A percentile compares a stretch with the other conserved stretches of the same genome.
Evolutionary conservation across 2,797 vertebrate species (phyloP).

Genomic region (Miichthys miiuy): DNA sequence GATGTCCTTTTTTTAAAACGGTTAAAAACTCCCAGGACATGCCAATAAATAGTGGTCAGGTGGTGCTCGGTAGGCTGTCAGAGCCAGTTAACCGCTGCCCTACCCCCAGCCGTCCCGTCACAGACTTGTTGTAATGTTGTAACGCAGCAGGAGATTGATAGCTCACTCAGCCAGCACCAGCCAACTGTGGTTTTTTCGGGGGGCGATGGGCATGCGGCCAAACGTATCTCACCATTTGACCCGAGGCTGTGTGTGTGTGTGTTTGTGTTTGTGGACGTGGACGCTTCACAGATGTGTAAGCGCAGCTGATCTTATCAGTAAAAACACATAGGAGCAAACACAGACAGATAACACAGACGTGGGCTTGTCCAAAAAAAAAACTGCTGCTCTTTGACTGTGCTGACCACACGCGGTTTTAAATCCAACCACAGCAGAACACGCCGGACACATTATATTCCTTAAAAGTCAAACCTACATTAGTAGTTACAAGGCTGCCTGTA

Average conservation of each 20-base stretch:
- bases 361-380: slow-evolving; percentile 7
- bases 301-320: slow-evolving; percentile 56
- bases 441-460: not conserved
- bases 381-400: slow-evolving; percentile 8
- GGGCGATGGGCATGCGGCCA: slow-evolving; percentile 40
- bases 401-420: slow-evolving; percentile 52
- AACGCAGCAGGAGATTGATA: slow-evolving; percentile 51
- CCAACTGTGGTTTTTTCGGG: slow-evolving; percentile 7
- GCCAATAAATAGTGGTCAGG: slow-evolving; percentile 53
- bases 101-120: slow-evolving; percentile 10
- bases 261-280: not conserved
- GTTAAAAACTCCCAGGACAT: slow-evolving; percentile 48
- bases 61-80: slow-evolving; percentile 19
- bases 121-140: slow-evolving; percentile 28
- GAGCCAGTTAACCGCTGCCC: slow-evolving; percentile 30
- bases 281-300: slow-evolving; percentile 24
- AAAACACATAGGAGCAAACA: slow-evolving; percentile 31
- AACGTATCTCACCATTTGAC: slow-evolving; percentile 35
- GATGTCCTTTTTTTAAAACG: slow-evolving; percentile 33
- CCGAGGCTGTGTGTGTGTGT: slow-evolving; percentile 24
- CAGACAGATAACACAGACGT: slow-evolving; percentile 11
- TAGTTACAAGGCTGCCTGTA: not conserved
- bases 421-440: slow-evolving; percentile 33
- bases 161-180: slow-evolving; percentile 46
- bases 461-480: slow-evolving; percentile 10